Base-by-base conservation (phyloP, 2,888 invertebrate species). In the Drosophila fulvimacula region DNA sequence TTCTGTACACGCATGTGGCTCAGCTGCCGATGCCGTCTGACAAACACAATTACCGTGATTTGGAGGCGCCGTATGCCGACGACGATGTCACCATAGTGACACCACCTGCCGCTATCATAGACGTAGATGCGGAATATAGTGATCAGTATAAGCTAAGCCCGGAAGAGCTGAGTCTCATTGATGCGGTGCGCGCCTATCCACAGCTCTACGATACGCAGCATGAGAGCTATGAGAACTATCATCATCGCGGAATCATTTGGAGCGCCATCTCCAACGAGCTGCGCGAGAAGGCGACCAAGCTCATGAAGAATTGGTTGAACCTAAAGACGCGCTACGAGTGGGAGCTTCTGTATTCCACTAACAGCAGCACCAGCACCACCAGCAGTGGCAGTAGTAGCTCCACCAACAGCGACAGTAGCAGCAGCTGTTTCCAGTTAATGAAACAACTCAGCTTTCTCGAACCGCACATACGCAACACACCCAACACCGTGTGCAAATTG, bases 211-310 rank as follows among this genome's bases (percentile, higher is more conserved):
- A 91, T 51, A 10, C 60, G 0, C 13, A 30, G 3, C 64, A 81
- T 62, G 32, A 38, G 0, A 44, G 66, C 30, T 90, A 75, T 46
- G 49, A 58, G 0, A 83, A 91, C 53, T 73, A 83, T 49, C 68
- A 75, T 0, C 79, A 89, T 21, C 90, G 87, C n/a, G 90, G 91
- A 2, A 62, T 78, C 24, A 85, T 91, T 57, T 91, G 91, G 91
- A 74, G 86, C 30, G 79, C 85, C 42, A 89, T 91, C 15, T 74
- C 90, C 0, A 86, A 79, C 32, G 85, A 88, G 69, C 41, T 91
- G n/a, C 56, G 57, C 0, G 90, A 90, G 21, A 92, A 88, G 72
- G 91, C 90, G n/a, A 90, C 91, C 9, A 91, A 90, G 60, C 71
- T 91, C 3, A 85, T 92, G 76, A 90, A 88, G 56, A 62, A 46